These are phyloP conservation scores for Phenganax stokvisi DNA, from an alignment of 92 coral and sea anemone species.

Conservation along the genomic window DNA sequence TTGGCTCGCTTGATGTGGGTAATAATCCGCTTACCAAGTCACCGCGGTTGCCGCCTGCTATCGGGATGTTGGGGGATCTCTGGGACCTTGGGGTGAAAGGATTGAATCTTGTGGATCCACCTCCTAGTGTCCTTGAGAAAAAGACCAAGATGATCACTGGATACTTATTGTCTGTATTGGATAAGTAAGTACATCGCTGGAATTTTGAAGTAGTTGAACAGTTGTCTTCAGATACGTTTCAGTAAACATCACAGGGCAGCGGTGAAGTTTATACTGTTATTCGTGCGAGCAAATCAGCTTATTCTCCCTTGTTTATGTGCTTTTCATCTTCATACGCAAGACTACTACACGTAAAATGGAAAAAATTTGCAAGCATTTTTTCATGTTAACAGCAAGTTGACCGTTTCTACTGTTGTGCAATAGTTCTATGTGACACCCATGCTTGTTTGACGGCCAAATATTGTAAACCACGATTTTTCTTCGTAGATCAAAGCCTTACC, in stretches of 20 bases:
- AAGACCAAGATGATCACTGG: constrained; percentile 92
- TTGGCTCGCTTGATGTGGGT: constrained; percentile 82
- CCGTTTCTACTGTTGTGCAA: not conserved
- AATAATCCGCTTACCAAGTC: constrained; percentile 64
- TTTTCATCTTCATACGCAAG: no score
- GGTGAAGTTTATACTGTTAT: not conserved
- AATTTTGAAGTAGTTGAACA: not conserved
- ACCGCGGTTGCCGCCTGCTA: constrained; percentile 70
- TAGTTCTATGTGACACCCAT: not conserved
- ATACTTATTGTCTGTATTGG: constrained; percentile 85
- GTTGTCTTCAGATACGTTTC: not conserved
- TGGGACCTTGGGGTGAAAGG: constrained; percentile 95
- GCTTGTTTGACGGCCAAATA: no score
- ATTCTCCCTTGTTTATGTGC: no score
- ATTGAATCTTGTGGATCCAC: constrained; percentile 72
- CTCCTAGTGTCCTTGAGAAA: constrained; percentile 90
- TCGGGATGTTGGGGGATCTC: constrained; percentile 82
- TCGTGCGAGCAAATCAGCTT: no score
- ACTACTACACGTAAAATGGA: no score
- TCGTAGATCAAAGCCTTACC: constrained; percentile 81
- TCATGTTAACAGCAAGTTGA: no score
- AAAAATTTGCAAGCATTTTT: no score
- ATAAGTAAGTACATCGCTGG: constrained; percentile 56
- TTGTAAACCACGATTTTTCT: not conserved
- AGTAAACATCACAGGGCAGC: not conserved